Base-by-base conservation (phyloP, 64 coral and sea anemone genomes). In the Montipora foliosa region DNA sequence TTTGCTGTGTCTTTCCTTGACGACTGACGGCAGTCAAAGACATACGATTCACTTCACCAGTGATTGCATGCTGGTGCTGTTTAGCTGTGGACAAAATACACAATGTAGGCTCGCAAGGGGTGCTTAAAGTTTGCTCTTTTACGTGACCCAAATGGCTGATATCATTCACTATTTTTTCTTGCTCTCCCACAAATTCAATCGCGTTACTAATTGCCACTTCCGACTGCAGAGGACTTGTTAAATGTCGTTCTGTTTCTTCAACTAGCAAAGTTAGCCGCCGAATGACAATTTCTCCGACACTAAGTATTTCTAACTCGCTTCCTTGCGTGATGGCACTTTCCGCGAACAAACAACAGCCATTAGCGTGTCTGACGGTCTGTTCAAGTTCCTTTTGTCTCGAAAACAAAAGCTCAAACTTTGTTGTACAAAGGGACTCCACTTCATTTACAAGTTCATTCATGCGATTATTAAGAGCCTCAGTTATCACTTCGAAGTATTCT, bases 401-500 rank as follows among this genome's bases (percentile, higher is more conserved):
- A 6, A 89, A 77, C 24, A 95, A 88, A 77, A 69, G 72, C 21
- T 92, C 76, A 8, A 95, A 47, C 77, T 95, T 86, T 2, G 74
- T 50, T 6, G 70, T 29, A 64, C 59, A 87, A 88, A 74, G 87
- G 11, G 75, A 57, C 25, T 95, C 83, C 14, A 92, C 67, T 45
- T 95, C 83, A 49, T 77, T 81, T 68, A 95, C 60, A 55, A 95
- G 77, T 76, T 75, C 68, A 66, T 78, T 80, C 94, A 92, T 95
- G 47, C 94, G 61, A 73, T 92, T 49, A 12, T 86, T 85, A n/a
- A 95, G 70, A 13, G 90, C 84, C 21, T 80, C 73, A 19, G 92
- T 81, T 19, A 95, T 50, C 19, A 25, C 76, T 37, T 95, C 55
- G 81, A 95, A 95, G 71, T 95, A 95, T 21, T 92, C 83, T 53